Conservation (phyloP, 2,797 vertebrate genomes). For the Zonotrichia albicollis region DNA sequence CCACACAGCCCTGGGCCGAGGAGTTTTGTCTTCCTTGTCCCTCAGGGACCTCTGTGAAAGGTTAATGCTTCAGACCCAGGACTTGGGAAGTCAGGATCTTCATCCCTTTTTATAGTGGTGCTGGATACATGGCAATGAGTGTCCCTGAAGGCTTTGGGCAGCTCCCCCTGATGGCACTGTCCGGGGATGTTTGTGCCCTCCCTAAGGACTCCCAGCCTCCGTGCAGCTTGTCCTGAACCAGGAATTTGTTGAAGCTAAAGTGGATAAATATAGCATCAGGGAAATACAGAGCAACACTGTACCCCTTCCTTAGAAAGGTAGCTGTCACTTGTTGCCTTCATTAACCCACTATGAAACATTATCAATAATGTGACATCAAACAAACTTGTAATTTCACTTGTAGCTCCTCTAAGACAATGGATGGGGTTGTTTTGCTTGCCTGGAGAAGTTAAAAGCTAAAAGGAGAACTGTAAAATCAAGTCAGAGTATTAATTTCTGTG, state of each 20-base stretch:
- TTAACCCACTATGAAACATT: neutral
- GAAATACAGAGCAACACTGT: neutral
- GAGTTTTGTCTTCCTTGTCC: neutral
- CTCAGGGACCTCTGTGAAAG: neutral
- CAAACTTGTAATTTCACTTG: neutral
- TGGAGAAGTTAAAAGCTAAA: neutral
- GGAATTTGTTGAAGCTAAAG: neutral
- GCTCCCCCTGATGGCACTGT: neutral
- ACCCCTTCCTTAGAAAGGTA: neutral
- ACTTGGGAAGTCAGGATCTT: neutral
- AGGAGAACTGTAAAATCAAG: neutral
- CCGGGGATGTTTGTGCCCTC: neutral
- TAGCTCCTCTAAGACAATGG: neutral
- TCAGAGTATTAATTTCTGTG: neutral
- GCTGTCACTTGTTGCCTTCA: neutral
- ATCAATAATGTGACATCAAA: neutral
- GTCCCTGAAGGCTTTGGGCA: neutral
- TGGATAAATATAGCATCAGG: neutral
- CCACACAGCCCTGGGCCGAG: rapidly evolving
- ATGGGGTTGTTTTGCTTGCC: neutral
- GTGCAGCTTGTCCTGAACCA: neutral
- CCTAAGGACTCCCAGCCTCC: neutral
- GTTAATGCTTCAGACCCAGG: neutral
- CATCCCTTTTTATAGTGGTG: neutral
- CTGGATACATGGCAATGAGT: neutral